A percentile compares a stretch with the other conserved stretches of the same genome.
Evolutionary conservation across 2,888 invertebrate species (phyloP).

Genomic region (Rhamnusium bicolor): DNA sequence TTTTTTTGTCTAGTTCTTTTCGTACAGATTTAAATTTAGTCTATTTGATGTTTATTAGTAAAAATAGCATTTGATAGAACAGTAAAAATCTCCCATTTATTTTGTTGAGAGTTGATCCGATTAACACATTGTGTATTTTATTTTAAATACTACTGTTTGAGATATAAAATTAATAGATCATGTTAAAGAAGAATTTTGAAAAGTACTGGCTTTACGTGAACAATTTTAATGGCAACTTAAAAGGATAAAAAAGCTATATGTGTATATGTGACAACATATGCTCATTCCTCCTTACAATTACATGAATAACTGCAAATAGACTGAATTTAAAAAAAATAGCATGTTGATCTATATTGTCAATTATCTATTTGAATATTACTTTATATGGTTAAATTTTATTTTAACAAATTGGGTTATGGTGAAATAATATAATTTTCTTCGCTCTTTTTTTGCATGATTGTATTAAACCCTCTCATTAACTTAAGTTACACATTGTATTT

Average conservation of each 20-base stretch:
- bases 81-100: not conserved
- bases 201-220: too few relatives aligned
- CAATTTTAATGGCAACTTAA: too few relatives aligned
- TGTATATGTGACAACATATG: too few relatives aligned
- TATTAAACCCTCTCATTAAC: not conserved
- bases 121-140: too few relatives aligned
- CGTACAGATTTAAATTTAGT: constrained; percentile 60
- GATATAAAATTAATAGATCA: too few relatives aligned
- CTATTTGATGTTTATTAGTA: not conserved
- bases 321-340: constrained; percentile 26
- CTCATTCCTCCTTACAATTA: too few relatives aligned
- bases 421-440: constrained; percentile 31
- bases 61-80: not conserved
- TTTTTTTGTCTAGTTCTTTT: constrained; percentile 60
- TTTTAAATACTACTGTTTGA: too few relatives aligned
- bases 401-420: constrained; percentile 8
- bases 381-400: not conserved
- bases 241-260: too few relatives aligned
- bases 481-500: not conserved
- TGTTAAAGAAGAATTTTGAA: too few relatives aligned
- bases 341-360: constrained; percentile 32
- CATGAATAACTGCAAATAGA: not conserved
- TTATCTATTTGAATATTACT: constrained; percentile 31
- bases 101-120: too few relatives aligned
- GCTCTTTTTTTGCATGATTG: constrained; percentile 9